phyloP scores from a whole-genome alignment of 1,140 invertebrate species.

The Hycleus cichorii region DNA sequence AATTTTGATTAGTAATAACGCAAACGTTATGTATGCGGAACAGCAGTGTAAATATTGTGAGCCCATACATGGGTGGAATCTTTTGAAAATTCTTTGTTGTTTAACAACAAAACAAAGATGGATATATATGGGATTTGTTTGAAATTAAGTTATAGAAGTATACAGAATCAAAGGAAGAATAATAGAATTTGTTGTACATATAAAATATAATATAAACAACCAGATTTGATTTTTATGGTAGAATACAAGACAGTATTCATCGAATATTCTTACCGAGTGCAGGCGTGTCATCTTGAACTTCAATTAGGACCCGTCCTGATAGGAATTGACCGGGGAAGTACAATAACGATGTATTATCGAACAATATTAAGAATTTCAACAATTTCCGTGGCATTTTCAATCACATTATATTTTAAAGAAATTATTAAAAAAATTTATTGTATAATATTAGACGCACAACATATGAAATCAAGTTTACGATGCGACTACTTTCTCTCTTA shows the following conservation, averaged over 20 bases:
- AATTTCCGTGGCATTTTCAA: slow-evolving; percentile 74
- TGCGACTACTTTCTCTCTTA: slow-evolving; percentile 22
- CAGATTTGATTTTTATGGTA: slow-evolving; percentile 4
- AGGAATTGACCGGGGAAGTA: slow-evolving; percentile 91
- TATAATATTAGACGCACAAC: slow-evolving; percentile 1
- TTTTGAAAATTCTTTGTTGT: no score
- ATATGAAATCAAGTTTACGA: slow-evolving; percentile 14
- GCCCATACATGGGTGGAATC: no score
- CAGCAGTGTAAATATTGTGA: no score
- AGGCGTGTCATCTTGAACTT: slow-evolving; percentile 86
- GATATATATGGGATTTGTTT: no score
- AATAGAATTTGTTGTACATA: slow-evolving; percentile 6
- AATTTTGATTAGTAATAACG: no score
- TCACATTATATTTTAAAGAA: slow-evolving; percentile 3
- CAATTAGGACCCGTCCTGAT: slow-evolving; percentile 82
- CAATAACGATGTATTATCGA: slow-evolving; percentile 86
- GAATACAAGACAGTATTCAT: slow-evolving; percentile 20
- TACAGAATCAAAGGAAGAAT: slow-evolving; percentile 8
- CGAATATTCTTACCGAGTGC: slow-evolving; percentile 59
- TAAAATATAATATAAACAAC: slow-evolving; percentile 4
- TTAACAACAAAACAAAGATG: no score
- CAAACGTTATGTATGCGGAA: no score
- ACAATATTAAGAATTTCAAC: slow-evolving; percentile 86
- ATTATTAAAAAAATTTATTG: background rate
- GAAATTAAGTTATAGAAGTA: background rate